A percentile compares a stretch with the other conserved stretches of the same genome.
Evolutionary conservation across 2,888 invertebrate species (phyloP).

Genomic region (Geotrupes spiniger): DNA sequence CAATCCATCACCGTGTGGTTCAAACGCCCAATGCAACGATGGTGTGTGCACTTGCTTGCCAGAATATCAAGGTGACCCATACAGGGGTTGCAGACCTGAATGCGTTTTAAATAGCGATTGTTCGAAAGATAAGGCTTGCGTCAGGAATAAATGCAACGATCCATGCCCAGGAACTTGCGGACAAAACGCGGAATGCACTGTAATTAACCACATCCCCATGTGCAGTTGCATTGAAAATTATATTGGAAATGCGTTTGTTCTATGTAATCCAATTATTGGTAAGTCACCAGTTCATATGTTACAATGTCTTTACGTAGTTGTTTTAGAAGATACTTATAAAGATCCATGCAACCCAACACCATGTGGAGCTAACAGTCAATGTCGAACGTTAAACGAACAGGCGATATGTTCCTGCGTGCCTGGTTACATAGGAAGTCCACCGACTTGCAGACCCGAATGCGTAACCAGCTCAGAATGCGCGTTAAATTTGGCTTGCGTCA

Average conservation of each 20-base stretch:
- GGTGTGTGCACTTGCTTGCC: conserved; percentile 73
- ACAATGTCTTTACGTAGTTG: neutral
- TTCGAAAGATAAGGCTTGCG: conserved; percentile 70
- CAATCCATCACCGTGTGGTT: conserved; percentile 68
- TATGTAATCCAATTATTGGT: conserved; percentile 54
- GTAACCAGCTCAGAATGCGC: conserved; percentile 68
- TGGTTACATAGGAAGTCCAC: conserved; percentile 63
- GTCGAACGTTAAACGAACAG: conserved; percentile 61
- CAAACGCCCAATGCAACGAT: conserved; percentile 69
- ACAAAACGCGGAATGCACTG: conserved; percentile 70
- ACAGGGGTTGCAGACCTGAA: conserved; percentile 75
- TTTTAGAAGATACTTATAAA: neutral
- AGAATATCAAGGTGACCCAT: conserved; percentile 77
- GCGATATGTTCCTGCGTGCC: conserved; percentile 68
- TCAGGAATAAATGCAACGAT: conserved; percentile 76
- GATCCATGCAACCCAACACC: conserved; percentile 65
- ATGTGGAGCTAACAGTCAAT: conserved; percentile 64
- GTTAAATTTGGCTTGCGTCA: conserved; percentile 63
- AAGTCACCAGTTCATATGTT: neutral
- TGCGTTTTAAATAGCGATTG: conserved; percentile 80
- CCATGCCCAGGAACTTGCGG: conserved; percentile 85
- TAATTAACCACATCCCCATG: conserved; percentile 68
- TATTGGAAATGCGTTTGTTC: conserved; percentile 68
- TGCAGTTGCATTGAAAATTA: conserved; percentile 58
- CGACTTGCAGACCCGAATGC: conserved; percentile 68